Evolutionary conservation across 2,888 invertebrate genomes (phyloP).

Genomic region (Lottia gigantea): DNA sequence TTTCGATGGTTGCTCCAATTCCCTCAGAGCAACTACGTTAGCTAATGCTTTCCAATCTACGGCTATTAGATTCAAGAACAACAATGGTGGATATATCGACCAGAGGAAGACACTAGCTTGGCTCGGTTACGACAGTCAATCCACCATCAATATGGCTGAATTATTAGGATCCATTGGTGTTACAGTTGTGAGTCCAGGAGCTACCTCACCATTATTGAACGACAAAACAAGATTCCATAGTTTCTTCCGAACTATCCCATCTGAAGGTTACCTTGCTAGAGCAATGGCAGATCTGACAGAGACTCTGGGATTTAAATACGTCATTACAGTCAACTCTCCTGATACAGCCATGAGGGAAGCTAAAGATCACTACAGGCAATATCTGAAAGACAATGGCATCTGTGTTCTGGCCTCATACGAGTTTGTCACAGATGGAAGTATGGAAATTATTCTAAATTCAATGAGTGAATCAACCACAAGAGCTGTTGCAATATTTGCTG

Average conservation of each 20-base stretch:
- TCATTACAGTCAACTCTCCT: constrained; percentile 56
- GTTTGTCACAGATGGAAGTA: constrained; percentile 53
- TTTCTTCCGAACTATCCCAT: constrained; percentile 60
- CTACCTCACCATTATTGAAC: constrained; percentile 49
- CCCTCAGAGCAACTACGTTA: constrained; percentile 46
- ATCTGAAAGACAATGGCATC: constrained; percentile 42
- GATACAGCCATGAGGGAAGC: constrained; percentile 47
- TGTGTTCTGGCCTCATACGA: constrained; percentile 56
- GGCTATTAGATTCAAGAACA: constrained; percentile 13
- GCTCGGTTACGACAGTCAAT: constrained; percentile 55
- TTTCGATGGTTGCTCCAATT: constrained; percentile 58
- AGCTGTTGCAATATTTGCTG: constrained; percentile 57
- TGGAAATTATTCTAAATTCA: constrained; percentile 42
- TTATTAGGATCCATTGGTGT: constrained; percentile 65
- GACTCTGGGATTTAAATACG: constrained; percentile 50
- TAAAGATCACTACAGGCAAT: constrained; percentile 40
- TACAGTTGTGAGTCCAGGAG: constrained; percentile 68
- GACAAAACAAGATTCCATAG: constrained; percentile 47
- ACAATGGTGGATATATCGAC: constrained; percentile 13
- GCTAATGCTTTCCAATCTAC: constrained; percentile 50
- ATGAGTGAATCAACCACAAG: constrained; percentile 48
- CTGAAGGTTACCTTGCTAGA: constrained; percentile 44
- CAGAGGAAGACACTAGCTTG: constrained; percentile 42
- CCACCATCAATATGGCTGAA: constrained; percentile 50
- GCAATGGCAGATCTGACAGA: constrained; percentile 54